Base-by-base conservation (phyloP, 2,888 invertebrate species). In the Hartigia nigra region DNA sequence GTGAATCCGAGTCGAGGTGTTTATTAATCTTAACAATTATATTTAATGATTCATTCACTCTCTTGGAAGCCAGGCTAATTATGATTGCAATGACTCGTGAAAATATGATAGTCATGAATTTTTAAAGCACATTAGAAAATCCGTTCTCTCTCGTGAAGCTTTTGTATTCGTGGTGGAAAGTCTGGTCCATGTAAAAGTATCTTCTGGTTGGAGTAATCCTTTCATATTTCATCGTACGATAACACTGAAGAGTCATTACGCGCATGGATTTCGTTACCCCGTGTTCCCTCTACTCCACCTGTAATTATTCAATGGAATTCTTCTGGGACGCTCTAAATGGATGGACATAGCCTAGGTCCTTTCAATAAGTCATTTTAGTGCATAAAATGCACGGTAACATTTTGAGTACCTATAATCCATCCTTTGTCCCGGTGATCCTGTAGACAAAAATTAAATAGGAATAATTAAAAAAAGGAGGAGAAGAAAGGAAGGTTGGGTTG, bases 381-480 rank as follows among this genome's bases (percentile, higher is more conserved):
- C 14, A 23, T 23, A 55, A 14, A 55, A 55, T 55, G 39, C 39
- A 55, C 5, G 4, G 39, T 55, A 23, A 55, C 39, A 23, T 55
- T 72, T 72, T 72, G 11, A 72, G 72, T 12, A 9, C 5, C 72
- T 14, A 31, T 31, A 23, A 70, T 31, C 3, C 3, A 55, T 72
- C 72, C 39, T 23, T 35, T n/a, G 35, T 34, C 37, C 1, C 12
- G 34, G 36, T 76, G 23, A 35, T 69, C 14, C 37, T 12, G 32
- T 14, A 32, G 78, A 74, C 72, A 76, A 23, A 78, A 34, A 37
- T 35, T 72, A 76, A 76, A 39, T 78, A 55, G 32, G 72, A 78
- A 76, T 76, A 76, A 76, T 76, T 76, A 72, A 36, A 12, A n/a
- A 72, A 55, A 55, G 5, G 2, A 14, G 39, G 39, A 1, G 14